Evolutionary conservation across 2,113 vertebrate genomes (phyloP).

Genomic region (Ptilorrhoa leucosticta): DNA sequence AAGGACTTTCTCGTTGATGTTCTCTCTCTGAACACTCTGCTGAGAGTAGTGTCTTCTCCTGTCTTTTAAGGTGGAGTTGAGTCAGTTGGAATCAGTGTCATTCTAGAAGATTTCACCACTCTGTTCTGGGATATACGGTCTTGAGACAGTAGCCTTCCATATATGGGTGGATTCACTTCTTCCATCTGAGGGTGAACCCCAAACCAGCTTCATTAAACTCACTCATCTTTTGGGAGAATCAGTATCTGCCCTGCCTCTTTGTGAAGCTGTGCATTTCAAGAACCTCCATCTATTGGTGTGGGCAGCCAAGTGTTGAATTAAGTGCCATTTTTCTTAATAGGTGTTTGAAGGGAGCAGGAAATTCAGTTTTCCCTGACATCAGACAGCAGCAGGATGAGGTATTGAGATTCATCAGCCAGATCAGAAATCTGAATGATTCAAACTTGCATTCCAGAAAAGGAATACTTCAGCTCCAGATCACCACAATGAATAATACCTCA

Average conservation of each 20-base stretch:
- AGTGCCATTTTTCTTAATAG: not conserved
- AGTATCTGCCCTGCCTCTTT: not conserved
- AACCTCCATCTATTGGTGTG: not conserved
- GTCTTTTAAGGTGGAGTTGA: not conserved
- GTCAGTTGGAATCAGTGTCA: not conserved
- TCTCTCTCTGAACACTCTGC: not conserved
- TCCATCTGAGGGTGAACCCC: not conserved
- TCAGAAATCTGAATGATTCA: not conserved
- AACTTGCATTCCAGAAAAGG: not conserved
- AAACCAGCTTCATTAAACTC: not conserved
- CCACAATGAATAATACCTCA: not conserved
- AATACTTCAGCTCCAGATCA: not conserved
- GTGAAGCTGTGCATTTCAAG: not conserved
- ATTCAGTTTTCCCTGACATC: not conserved
- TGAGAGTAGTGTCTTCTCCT: not conserved
- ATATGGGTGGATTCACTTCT: not conserved
- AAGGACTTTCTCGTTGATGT: not conserved
- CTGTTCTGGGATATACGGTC: fast-evolving
- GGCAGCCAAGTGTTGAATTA: not conserved
- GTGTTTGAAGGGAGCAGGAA: not conserved
- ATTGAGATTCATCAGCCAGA: not conserved
- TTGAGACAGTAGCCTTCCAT: not conserved
- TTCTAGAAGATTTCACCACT: not conserved
- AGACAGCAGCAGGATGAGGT: not conserved
- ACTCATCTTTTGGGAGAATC: not conserved